Evolutionary conservation across 2,888 invertebrate species (phyloP).

Genomic region (Xanthia togata): DNA sequence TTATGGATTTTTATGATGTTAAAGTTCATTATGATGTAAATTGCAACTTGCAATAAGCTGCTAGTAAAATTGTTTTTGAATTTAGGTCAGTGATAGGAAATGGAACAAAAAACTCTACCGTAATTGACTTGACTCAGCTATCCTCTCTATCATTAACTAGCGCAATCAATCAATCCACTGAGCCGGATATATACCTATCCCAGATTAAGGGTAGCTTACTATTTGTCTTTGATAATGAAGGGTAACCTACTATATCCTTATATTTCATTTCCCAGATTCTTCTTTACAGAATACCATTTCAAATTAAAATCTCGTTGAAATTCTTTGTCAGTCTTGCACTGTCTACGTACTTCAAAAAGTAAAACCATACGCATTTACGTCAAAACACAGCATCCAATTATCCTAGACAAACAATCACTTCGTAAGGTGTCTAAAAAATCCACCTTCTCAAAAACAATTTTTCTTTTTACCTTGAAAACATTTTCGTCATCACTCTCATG

Average conservation of each 20-base stretch:
- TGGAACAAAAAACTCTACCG: neutral
- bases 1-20: conserved; percentile 47
- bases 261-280: neutral
- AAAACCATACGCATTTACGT: conserved; percentile 24
- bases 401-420: conserved; percentile 39
- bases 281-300: neutral
- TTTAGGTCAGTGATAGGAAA: neutral
- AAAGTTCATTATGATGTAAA: conserved; percentile 33
- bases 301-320: neutral
- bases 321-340: neutral
- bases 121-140: conserved; percentile 1
- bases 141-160: conserved; percentile 5
- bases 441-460: conserved; percentile 42
- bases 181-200: neutral
- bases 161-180: conserved; percentile 18
- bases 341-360: conserved; percentile 5
- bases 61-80: neutral
- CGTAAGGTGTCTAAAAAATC: conserved; percentile 32
- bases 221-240: neutral
- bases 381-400: conserved; percentile 42
- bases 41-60: conserved; percentile 1
- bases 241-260: neutral
- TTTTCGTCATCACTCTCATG: conserved; percentile 76
- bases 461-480: conserved; percentile 69
- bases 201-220: neutral